Conservation (phyloP, 2,797 vertebrate species). For the Hoplostethus mediterraneus region DNA sequence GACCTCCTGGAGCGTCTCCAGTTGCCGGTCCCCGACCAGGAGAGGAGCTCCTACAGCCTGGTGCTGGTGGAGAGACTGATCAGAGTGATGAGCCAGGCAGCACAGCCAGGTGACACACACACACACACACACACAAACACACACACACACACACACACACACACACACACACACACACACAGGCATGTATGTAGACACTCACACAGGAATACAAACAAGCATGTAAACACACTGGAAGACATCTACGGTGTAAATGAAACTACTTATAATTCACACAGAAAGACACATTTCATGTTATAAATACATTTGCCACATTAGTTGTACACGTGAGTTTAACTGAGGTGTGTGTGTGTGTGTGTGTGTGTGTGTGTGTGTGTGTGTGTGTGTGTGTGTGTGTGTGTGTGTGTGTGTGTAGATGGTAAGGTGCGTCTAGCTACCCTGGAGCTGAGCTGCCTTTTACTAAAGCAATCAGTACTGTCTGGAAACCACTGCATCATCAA, state of each 20-base stretch:
- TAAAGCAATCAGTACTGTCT: conserved; percentile 94
- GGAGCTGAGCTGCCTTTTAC: conserved; percentile 93
- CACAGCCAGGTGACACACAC: conserved; percentile 88
- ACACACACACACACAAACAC: conserved; percentile 4
- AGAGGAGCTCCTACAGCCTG: conserved; percentile 91
- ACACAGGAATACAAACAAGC: background rate
- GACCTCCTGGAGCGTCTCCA: conserved; percentile 93
- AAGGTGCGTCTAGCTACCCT: conserved; percentile 94
- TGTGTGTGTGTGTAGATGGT: conserved; percentile 84
- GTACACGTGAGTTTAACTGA: too few species aligned
- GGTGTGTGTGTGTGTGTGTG: too few species aligned
- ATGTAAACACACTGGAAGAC: background rate
- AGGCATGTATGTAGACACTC: background rate
- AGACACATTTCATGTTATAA: background rate
- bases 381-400: background rate
- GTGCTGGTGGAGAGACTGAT: conserved; percentile 94
- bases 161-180: conserved; percentile 4
- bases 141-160: conserved; percentile 7
- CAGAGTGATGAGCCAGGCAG: conserved; percentile 92
- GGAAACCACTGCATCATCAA: conserved; percentile 91
- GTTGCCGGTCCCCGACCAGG: conserved; percentile 88
- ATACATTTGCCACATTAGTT: too few species aligned
- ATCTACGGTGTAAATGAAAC: background rate
- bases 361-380: background rate
- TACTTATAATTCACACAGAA: background rate